phyloP scores from a whole-genome alignment of 2,888 invertebrate genomes.

The Sphaerophoria taeniata region DNA sequence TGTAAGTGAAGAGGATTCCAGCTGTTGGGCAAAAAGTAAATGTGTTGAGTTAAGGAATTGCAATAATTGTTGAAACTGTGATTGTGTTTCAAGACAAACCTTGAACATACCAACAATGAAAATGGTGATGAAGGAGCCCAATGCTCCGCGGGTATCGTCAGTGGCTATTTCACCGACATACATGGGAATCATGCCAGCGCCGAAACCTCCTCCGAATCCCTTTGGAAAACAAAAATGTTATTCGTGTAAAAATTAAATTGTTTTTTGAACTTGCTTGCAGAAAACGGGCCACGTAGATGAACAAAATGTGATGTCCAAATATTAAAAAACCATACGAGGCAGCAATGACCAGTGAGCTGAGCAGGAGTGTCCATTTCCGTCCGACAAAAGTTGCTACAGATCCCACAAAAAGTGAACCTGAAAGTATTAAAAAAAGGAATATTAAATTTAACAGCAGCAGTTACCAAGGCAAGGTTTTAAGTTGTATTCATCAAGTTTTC shows the following conservation, averaged over 20 bases:
- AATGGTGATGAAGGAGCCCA: constrained; percentile 91
- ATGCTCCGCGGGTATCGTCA: constrained; percentile 89
- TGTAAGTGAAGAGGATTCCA: constrained; percentile 88
- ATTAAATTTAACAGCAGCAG: too few species aligned
- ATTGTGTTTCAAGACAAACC: constrained; percentile 22
- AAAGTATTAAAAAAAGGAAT: too few species aligned
- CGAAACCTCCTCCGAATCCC: constrained; percentile 87
- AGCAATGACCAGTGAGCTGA: constrained; percentile 86
- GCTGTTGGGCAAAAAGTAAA: constrained; percentile 70
- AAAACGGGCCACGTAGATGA: constrained; percentile 83
- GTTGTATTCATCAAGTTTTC: too few species aligned
- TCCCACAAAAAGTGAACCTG: constrained; percentile 86
- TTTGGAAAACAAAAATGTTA: background rate
- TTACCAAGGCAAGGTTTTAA: too few species aligned
- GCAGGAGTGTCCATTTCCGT: constrained; percentile 87
- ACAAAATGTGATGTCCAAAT: constrained; percentile 85
- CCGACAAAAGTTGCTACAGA: constrained; percentile 87
- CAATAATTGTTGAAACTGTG: background rate
- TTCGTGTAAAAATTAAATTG: background rate
- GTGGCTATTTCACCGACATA: constrained; percentile 94
- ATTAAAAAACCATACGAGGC: constrained; percentile 88
- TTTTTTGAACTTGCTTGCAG: constrained; percentile 76
- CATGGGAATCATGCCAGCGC: constrained; percentile 90
- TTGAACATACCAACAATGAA: constrained; percentile 85
- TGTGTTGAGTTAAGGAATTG: background rate